phyloP scores from a whole-genome alignment of 2,888 invertebrate genomes.

The Choreutis nemorana region DNA sequence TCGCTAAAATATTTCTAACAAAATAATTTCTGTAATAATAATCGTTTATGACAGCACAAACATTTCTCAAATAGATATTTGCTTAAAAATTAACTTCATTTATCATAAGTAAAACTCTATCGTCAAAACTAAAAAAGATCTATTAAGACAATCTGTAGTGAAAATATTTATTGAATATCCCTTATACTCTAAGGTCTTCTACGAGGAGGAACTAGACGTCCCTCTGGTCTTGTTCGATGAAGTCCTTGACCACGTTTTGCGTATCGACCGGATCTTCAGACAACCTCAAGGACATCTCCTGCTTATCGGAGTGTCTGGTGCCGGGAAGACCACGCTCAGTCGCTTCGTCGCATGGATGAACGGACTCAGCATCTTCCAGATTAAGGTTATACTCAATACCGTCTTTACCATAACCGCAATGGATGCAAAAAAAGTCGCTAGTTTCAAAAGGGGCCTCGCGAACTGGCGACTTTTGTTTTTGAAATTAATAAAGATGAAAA shows the following conservation, averaged over 20 bases:
- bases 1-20: too few species aligned
- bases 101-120: too few species aligned
- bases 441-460: too few species aligned
- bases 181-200: slow-evolving; percentile 76
- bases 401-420: background rate
- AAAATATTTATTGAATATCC: too few species aligned
- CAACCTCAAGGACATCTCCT: slow-evolving; percentile 98
- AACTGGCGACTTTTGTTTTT: background rate
- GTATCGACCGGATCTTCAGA: slow-evolving; percentile 98
- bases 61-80: too few species aligned
- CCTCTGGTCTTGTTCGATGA: slow-evolving; percentile 98
- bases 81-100: too few species aligned
- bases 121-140: too few species aligned
- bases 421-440: too few species aligned
- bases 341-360: slow-evolving; percentile 99
- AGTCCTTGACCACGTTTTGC: slow-evolving; percentile 97
- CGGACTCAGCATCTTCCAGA: slow-evolving; percentile 98
- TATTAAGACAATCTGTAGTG: too few species aligned
- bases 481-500: too few species aligned
- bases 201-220: slow-evolving; percentile 99
- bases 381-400: slow-evolving; percentile 72
- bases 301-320: slow-evolving; percentile 98
- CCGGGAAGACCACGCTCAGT: slow-evolving; percentile 98
- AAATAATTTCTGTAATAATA: too few species aligned
- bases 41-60: too few species aligned